phyloP scores from a whole-genome alignment of 2,888 invertebrate genomes.

The Caradrina kadenii region DNA sequence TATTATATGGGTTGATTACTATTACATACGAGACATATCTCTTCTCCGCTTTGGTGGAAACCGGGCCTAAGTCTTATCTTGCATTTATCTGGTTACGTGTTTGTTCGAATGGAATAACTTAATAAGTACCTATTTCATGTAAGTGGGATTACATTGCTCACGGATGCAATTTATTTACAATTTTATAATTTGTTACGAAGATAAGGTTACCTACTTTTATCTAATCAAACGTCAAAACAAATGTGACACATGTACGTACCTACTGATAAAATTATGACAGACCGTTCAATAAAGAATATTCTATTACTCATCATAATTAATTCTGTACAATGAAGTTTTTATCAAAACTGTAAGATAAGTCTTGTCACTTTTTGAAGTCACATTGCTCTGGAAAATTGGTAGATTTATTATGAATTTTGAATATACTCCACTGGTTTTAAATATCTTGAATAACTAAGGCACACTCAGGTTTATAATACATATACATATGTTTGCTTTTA shows the following conservation, averaged over 20 bases:
- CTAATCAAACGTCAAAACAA: conserved; percentile 29
- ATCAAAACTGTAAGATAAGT: not conserved
- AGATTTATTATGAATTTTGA: not conserved
- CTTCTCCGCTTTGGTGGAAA: not conserved
- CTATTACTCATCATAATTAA: not conserved
- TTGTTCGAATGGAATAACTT: not conserved
- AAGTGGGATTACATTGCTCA: not conserved
- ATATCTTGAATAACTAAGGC: too few species aligned
- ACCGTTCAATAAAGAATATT: conserved; percentile 1
- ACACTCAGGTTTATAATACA: too few species aligned
- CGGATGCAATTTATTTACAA: not conserved
- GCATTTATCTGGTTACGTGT: not conserved
- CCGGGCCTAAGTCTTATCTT: not conserved
- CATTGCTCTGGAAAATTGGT: not conserved
- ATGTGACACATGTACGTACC: conserved; percentile 1
- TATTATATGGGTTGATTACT: not conserved
- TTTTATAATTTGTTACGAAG: not conserved
- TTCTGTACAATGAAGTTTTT: conserved; percentile 7
- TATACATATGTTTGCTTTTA: too few species aligned
- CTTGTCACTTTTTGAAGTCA: not conserved
- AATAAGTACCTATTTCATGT: not conserved
- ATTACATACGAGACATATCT: too few species aligned
- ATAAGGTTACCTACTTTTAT: conserved; percentile 21
- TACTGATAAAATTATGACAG: not conserved
- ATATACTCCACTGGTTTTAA: not conserved